Evolutionary conservation across 2,888 invertebrate genomes (phyloP), one percentile per base, ranked within the genome.

Genomic region (Macrosoma leucophasiata): DNA sequence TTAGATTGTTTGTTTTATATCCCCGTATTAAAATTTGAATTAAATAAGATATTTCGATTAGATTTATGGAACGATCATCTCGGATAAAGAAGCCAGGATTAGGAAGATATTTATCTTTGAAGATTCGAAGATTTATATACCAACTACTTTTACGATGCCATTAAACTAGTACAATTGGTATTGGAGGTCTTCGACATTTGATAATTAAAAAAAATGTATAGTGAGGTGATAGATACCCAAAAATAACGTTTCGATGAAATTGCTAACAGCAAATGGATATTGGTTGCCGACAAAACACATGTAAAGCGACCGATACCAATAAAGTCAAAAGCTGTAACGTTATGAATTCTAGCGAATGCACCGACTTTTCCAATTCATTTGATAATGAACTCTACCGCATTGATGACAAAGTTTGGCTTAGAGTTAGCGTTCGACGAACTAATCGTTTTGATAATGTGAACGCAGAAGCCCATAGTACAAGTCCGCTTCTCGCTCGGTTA

Each of bases 401-500:
- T 13, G n/a, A 9, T 3, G 25, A 29, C 48, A 53, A 35, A 47
- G 46, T 41, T 46, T 50, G 4, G 31, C 15, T 10, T 17, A 18
- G 13, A 17, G 13, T 9, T 17, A 9, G 6, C 33, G 13, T 18
- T n/a, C n/a, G n/a, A n/a, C n/a, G n/a, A n/a, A n/a, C n/a, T 23
- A 33, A 33, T 30, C 38, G 42, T 39, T 44, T n/a, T 33, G 33
- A 41, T 36, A 29, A 36, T 38, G 37, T 39, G 41, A 24, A 32
- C 31, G 38, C 40, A 43, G 41, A 36, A 42, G 49, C 46, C 47
- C 47, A 37, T 44, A 48, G 69, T 67, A 64, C 61, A 43, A 48
- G 63, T 53, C 55, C 61, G 60, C 23, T 71, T 68, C 75, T 71
- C 75, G 76, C 74, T 76, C 65, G 65, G 79, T 82, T 84, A 84